These are phyloP conservation scores for Sebastolobus altivelis DNA, from an alignment of 2,797 vertebrate genomes.

Conservation along the genomic window DNA sequence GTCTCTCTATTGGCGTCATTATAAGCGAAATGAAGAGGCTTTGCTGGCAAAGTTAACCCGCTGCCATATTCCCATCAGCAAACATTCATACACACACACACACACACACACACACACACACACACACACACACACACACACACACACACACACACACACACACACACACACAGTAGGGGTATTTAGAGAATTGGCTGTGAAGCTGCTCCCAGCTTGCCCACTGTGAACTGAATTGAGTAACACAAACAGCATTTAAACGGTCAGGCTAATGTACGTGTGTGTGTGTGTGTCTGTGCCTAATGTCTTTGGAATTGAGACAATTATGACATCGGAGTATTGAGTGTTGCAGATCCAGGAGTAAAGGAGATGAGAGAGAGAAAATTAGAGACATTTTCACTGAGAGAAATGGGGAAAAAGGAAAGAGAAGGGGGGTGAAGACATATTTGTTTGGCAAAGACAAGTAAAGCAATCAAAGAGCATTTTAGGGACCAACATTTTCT, in stretches of 20 bases:
- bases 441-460: neutral
- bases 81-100: constrained; percentile 30
- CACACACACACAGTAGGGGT: constrained; percentile 25
- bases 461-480: constrained; percentile 13
- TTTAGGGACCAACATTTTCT: neutral
- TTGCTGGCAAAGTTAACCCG: constrained; percentile 48
- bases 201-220: constrained; percentile 69
- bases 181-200: constrained; percentile 66
- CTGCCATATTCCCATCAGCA: constrained; percentile 53
- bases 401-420: neutral
- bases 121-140: constrained; percentile 14
- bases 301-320: constrained; percentile 47
- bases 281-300: neutral
- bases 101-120: constrained; percentile 11
- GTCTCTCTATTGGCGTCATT: constrained; percentile 28
- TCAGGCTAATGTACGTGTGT: constrained; percentile 5
- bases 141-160: constrained; percentile 11
- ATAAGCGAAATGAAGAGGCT: constrained; percentile 43
- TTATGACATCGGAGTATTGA: constrained; percentile 26
- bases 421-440: constrained; percentile 11
- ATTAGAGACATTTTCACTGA: neutral
- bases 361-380: constrained; percentile 5
- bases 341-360: constrained; percentile 17
- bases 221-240: constrained; percentile 69
- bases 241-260: constrained; percentile 61